Conservation (phyloP, 2,797 vertebrate genomes). For the Sebastes hubbsi region DNA sequence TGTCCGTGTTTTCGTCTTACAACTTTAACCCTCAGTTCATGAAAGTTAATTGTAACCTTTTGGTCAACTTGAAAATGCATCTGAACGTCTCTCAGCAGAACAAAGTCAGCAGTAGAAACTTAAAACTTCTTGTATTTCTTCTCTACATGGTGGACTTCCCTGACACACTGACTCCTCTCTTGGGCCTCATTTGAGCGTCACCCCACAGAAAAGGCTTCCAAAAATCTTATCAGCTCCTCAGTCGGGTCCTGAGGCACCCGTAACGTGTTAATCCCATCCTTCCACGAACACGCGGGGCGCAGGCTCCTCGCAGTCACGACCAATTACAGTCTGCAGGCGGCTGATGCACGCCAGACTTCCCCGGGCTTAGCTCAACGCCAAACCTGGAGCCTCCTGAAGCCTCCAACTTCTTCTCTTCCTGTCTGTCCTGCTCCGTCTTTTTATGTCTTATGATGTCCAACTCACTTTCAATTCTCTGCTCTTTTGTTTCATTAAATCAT, state of each 20-base stretch:
- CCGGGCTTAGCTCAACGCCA: conserved; percentile 50
- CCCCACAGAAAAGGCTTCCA: conserved; percentile 30
- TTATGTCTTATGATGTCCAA: neutral
- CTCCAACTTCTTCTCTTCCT: conserved; percentile 3
- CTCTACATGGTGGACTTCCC: neutral
- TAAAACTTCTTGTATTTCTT: neutral
- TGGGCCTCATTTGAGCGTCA: conserved; percentile 47
- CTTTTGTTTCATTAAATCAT: neutral
- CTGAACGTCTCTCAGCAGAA: neutral
- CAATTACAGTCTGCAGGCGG: conserved; percentile 65
- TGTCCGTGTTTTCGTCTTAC: fast-evolving
- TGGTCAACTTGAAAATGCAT: neutral
- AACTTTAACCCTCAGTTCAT: no score
- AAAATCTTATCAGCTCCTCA: conserved; percentile 75
- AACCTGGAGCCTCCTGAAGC: conserved; percentile 58
- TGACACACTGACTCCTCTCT: conserved; percentile 7
- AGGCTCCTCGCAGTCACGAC: conserved; percentile 65
- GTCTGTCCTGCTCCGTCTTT: conserved; percentile 29
- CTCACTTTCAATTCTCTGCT: neutral
- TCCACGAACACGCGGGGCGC: conserved; percentile 57
- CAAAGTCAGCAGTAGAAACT: neutral
- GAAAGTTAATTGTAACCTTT: no score
- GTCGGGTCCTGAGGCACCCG: conserved; percentile 45
- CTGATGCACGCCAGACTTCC: conserved; percentile 73
- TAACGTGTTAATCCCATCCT: conserved; percentile 74